phyloP scores from a whole-genome alignment of 2,888 invertebrate genomes.

The Bunonema sp. region DNA sequence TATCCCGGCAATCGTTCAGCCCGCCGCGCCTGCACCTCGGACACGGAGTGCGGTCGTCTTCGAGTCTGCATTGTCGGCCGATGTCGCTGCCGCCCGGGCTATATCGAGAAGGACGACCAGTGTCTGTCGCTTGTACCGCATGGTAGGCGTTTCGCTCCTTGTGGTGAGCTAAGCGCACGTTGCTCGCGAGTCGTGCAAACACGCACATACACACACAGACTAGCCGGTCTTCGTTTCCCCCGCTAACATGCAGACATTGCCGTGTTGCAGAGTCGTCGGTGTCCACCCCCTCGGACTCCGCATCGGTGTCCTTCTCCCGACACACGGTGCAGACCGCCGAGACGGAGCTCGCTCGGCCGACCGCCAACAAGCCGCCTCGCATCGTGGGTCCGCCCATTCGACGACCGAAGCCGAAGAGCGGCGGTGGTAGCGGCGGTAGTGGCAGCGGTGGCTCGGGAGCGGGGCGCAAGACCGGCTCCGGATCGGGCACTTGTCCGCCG shows the following conservation, averaged over 20 bases:
- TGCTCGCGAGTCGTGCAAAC: too few species aligned
- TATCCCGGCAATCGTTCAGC: too few species aligned
- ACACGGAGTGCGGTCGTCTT: slow-evolving; percentile 18
- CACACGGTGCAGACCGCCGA: slow-evolving; percentile 1
- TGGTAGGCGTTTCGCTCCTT: too few species aligned
- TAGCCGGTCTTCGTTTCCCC: too few species aligned
- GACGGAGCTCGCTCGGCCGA: too few species aligned
- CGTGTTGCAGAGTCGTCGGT: too few species aligned
- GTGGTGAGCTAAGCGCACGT: too few species aligned
- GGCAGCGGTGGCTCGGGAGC: slow-evolving; percentile 8
- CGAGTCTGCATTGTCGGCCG: slow-evolving; percentile 23
- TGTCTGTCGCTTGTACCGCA: too few species aligned
- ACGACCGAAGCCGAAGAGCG: slow-evolving; percentile 20
- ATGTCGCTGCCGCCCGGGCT: slow-evolving; percentile 29
- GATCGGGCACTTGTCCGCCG: slow-evolving; percentile 35
- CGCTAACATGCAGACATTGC: too few species aligned
- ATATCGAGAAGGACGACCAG: slow-evolving; percentile 19
- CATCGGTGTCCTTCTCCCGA: neutral
- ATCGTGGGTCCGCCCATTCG: slow-evolving; percentile 35
- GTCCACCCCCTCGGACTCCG: neutral
- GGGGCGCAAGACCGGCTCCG: slow-evolving; percentile 3
- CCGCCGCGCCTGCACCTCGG: slow-evolving; percentile 11
- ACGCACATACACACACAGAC: too few species aligned
- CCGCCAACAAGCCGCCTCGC: slow-evolving; percentile 21
- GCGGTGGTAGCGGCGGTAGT: slow-evolving; percentile 8